Evolutionary conservation across 2,888 invertebrate genomes (phyloP), one percentile per base, ranked within the genome.

Genomic region (Leptopilina drosophilae): DNA sequence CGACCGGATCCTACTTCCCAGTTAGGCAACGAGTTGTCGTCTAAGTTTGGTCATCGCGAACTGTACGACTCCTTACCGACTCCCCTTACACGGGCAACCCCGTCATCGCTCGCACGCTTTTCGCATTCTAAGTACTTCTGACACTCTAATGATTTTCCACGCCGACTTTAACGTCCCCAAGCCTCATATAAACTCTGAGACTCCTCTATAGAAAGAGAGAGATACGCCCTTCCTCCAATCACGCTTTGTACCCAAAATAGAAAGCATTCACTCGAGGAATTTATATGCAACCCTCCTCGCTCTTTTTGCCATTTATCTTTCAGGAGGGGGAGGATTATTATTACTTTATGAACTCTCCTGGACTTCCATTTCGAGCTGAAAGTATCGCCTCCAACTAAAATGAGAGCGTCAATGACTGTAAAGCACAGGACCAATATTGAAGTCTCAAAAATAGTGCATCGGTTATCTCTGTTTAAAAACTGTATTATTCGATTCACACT

Each of bases 1-100:
- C 90, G 90, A 89, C 90, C 90, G 90, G 90, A 90, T 90, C 89
- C 89, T 89, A 90, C 90, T 90, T 90, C 90, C 90, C 90, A 90
- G 90, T 90, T 90, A 90, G 90, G 90, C 86, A 90, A 86, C 87
- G 88, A 89, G 89, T 89, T 87, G 90, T 88, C 89, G 90, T 89
- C 90, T 90, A 87, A 89, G 90, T 90, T 90, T 91, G 90, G 91
- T 90, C 90, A 90, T 90, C 90, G 89, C 87, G 85, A 88, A 86
- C 87, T 86, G 90, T 88, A 87, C 88, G 87, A 87, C 88, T 88
- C 87, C 89, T 89, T 88, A 88, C 88, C 86, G 86, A 88, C 89
- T 89, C 88, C 89, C 90, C 89, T 90, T 42, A 90, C 90, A 90
- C 90, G 90, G 89, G 85, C 89, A 90, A 89, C 90, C 89, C 90